A percentile compares a stretch with the other conserved stretches of the same genome.
phyloP scores from a whole-genome alignment of 2,888 invertebrate genomes.

The Oxytorus armatus region DNA sequence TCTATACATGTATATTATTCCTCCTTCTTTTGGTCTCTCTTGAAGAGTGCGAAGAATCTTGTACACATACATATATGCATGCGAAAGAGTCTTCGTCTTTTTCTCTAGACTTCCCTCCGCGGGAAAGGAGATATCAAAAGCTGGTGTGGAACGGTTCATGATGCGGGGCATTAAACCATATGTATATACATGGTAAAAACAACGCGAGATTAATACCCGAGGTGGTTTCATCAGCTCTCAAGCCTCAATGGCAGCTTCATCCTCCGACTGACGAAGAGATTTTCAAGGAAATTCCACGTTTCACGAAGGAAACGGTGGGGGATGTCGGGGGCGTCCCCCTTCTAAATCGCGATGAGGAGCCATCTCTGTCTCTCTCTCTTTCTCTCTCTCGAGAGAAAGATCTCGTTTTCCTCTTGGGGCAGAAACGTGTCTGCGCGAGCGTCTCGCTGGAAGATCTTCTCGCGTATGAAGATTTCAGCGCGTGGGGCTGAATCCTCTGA shows the following conservation, averaged over 20 bases:
- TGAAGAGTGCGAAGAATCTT: neutral
- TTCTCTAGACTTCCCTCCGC: constrained; percentile 4
- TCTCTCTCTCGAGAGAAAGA: constrained; percentile 27
- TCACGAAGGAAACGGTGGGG: neutral
- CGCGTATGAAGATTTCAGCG: constrained; percentile 48
- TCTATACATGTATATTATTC: constrained; percentile 10
- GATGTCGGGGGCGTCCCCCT: too few relatives aligned
- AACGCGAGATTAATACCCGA: constrained; percentile 62
- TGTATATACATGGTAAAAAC: constrained; percentile 17
- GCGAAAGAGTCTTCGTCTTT: constrained; percentile 1
- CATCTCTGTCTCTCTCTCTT: too few relatives aligned
- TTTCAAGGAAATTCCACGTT: constrained; percentile 18
- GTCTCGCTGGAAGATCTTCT: constrained; percentile 30
- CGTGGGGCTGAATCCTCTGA: constrained; percentile 61
- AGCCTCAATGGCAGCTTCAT: constrained; percentile 59
- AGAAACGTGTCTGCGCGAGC: neutral
- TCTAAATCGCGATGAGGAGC: constrained; percentile 20
- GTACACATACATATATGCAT: neutral
- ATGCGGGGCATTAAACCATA: constrained; percentile 38
- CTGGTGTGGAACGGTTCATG: constrained; percentile 41
- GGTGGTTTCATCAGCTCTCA: constrained; percentile 63
- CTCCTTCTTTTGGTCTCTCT: constrained; percentile 3
- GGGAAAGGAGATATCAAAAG: constrained; percentile 64
- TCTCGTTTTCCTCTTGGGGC: constrained; percentile 52
- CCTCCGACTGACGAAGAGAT: constrained; percentile 46